These are phyloP conservation scores for Poeciliopsis turrubarensis DNA, from an alignment of 2,113 vertebrate genomes.

Conservation along the genomic window DNA sequence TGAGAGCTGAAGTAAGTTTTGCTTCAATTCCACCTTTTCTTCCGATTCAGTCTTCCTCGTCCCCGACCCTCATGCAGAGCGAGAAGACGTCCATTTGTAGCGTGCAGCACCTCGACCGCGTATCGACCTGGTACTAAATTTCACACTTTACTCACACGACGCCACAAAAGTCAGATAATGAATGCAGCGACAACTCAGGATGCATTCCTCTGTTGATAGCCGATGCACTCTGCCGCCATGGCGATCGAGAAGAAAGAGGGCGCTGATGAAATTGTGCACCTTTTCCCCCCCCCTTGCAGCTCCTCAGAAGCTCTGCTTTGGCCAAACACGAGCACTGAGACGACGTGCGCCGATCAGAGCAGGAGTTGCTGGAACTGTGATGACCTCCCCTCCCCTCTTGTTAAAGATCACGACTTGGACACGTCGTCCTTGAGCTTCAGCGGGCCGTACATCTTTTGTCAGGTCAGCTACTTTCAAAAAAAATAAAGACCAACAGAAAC, in stretches of 20 bases:
- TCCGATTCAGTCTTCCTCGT: constrained; percentile 32
- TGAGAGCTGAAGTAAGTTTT: neutral
- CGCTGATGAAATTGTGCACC: neutral
- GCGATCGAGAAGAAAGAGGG: neutral
- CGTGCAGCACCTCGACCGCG: constrained; percentile 34
- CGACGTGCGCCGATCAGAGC: constrained; percentile 4
- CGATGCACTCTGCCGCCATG: neutral
- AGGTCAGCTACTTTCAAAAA: constrained; percentile 39
- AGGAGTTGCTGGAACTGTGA: constrained; percentile 30
- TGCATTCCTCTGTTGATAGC: neutral
- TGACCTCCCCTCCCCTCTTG: neutral
- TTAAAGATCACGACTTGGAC: neutral
- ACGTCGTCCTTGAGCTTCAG: constrained; percentile 53
- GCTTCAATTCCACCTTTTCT: neutral
- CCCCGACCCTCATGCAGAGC: neutral
- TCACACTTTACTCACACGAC: neutral
- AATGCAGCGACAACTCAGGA: neutral
- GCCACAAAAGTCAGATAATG: neutral
- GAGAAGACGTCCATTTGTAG: constrained; percentile 40
- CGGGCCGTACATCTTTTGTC: constrained; percentile 72
- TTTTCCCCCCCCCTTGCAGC: constrained; percentile 21
- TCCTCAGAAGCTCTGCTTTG: constrained; percentile 24
- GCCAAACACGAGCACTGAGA: constrained; percentile 13
- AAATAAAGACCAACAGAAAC: neutral
- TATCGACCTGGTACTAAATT: constrained; percentile 46